These are phyloP conservation scores for Cataglyphis rosenhaueri DNA, from an alignment of 2,888 invertebrate genomes.

Conservation along the genomic window DNA sequence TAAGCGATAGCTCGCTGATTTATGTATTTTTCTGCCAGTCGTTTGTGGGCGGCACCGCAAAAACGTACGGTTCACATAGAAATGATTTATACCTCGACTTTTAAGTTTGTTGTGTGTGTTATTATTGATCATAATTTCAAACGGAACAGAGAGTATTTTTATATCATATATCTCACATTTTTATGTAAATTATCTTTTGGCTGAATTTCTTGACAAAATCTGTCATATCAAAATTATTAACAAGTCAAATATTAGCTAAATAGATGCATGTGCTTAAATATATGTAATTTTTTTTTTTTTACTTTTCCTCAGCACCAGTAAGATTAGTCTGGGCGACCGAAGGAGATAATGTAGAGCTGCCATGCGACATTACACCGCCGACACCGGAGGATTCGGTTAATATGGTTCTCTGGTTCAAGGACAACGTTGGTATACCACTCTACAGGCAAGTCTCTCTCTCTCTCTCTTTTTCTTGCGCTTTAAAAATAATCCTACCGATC, in stretches of 20 bases:
- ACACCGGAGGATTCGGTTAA: conserved; percentile 90
- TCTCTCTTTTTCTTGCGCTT: not conserved
- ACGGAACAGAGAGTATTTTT: not conserved
- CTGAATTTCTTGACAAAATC: not conserved
- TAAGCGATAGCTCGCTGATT: conserved; percentile 17
- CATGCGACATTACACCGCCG: conserved; percentile 93
- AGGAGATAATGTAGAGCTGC: conserved; percentile 91
- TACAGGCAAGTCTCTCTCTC: conserved; percentile 89
- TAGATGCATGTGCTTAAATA: not conserved
- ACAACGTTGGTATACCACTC: conserved; percentile 93
- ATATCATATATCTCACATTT: not conserved
- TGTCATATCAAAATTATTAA: not conserved
- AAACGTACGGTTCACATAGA: not conserved
- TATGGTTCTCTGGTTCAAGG: conserved; percentile 96
- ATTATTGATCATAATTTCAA: conserved; percentile 14
- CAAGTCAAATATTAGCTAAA: not conserved
- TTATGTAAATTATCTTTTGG: not conserved
- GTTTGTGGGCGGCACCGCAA: not conserved
- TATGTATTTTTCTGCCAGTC: not conserved
- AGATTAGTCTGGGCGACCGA: conserved; percentile 91
- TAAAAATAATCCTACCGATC: conserved; percentile 29
- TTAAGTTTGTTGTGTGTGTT: not conserved
- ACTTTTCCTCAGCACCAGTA: conserved; percentile 77
- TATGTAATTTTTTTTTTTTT: not conserved
- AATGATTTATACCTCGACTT: conserved; percentile 14